Evolutionary conservation across 2,797 vertebrate species (phyloP), one percentile per base, ranked within the genome.

Genomic region (Acrocephalus scirpaceus): DNA sequence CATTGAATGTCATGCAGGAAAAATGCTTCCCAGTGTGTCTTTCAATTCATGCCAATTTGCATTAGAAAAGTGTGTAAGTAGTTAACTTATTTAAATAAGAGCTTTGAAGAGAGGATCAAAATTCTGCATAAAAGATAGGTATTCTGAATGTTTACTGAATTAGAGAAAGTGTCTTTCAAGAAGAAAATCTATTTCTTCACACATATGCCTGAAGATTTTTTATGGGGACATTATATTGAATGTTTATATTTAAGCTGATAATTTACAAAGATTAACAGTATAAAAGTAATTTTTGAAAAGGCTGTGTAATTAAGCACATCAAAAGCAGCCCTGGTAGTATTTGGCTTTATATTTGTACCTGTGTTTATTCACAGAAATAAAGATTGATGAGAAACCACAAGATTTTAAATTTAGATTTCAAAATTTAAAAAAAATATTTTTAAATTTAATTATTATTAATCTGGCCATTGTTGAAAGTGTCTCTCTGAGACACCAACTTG

Each of bases 11-110:
- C 62, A 54, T 81, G 53, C 71, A 89, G 64, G 62, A 95, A 92
- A 95, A 92, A 81, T 71, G 26, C 70, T 81, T 93, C 95, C 91
- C 82, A 56, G n/a, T 72, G 22, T 79, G 44, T 93, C 93, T 97
- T 95, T 95, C 87, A 87, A 66, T 93, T 74, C 7, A 1, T 91
- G 67, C 48, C 65, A 93, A 91, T 97, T 97, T 96, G 74, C 92
- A 95, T 96, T 93, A 84, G 38, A 94, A 93, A 95, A 94, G 23
- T 80, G 79, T 82, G 74, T 95, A 91, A 93, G 91, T 86, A 94
- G 81, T 92, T 97, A 96, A 92, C 72, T 91, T 91, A 91, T 94
- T 97, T 95, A 94, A 94, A 88, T 91, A 86, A 89, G 69, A 90
- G 30, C 84, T 96, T 88, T 95, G 92, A 96, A 93, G 74, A 45